Base-by-base conservation (phyloP, 2,888 invertebrate species). In the Temnothorax rugatulus region DNA sequence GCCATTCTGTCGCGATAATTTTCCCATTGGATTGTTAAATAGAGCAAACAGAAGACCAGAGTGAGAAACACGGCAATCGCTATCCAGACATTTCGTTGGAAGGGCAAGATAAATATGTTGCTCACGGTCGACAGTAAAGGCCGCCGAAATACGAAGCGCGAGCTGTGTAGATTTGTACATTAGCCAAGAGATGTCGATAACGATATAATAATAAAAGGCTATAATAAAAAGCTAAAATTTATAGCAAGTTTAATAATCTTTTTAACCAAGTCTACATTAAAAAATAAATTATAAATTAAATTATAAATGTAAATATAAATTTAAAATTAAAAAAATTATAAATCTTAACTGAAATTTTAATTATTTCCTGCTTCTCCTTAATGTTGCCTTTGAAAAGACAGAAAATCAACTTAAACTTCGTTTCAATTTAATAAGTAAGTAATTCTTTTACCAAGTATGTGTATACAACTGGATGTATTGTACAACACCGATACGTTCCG, bases 81-180 rank as follows among this genome's bases (percentile, higher is more conserved):
- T 71, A 96, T 94, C 97, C 97, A 97, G n/a, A 97, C 97, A 0
- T 95, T 94, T 47, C 93, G 95, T 83, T 96, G 95, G 91, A 97
- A 97, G 0, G 97, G 97, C 41, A 97, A 94, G 2, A 96, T 93
- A 92, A 97, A 97, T 64, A 97, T 96, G 92, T 97, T 97, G 88
- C 96, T 96, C 59, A 97, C 96, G 86, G 96, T 97, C 0, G 97
- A 97, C 7, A 97, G 93, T 91, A 97, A 96, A 1, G 97, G 97
- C 92, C 97, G 96, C 73, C 96, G 96, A 92, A 97, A 97, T 29
- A 97, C 96, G 92, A 97, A 97, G 90, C 96, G 96, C 0, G 97
- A 86, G 5, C 93, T 93, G 83, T 3, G 18, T 44, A 52, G 8
- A 41, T 25, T 52, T 44, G 34, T 25, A 44, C 1, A 29, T 29